Evolutionary conservation across 2,113 vertebrate genomes (phyloP).

Genomic region (Apeltes quadracus): DNA sequence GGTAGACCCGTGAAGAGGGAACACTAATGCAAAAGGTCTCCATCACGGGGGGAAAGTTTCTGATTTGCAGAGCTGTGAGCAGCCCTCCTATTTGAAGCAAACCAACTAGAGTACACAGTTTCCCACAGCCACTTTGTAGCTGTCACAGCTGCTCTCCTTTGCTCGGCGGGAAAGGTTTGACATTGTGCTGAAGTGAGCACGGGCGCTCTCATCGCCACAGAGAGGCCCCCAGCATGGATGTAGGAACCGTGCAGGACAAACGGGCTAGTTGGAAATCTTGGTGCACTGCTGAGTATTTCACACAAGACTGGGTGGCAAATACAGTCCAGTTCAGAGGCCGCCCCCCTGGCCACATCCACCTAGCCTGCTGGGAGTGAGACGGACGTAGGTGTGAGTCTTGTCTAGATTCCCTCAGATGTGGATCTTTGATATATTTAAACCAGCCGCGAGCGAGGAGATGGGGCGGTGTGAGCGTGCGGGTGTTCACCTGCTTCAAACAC

Average conservation of each 20-base stretch:
- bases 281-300: slow-evolving; percentile 52
- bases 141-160: slow-evolving; percentile 66
- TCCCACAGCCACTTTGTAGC: slow-evolving; percentile 74
- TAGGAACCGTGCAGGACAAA: slow-evolving; percentile 54
- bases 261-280: slow-evolving; percentile 50
- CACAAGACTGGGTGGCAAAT: slow-evolving; percentile 56
- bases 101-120: slow-evolving; percentile 70
- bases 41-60: slow-evolving; percentile 63
- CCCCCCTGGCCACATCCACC: slow-evolving; percentile 45
- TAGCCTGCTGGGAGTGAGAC: slow-evolving; percentile 56
- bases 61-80: slow-evolving; percentile 64
- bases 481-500: slow-evolving; percentile 73
- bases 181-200: slow-evolving; percentile 68
- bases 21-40: slow-evolving; percentile 61
- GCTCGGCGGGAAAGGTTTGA: slow-evolving; percentile 55
- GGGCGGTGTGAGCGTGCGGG: slow-evolving; percentile 63
- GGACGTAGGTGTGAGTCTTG: slow-evolving; percentile 67
- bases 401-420: slow-evolving; percentile 63
- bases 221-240: slow-evolving; percentile 63
- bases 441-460: slow-evolving; percentile 57
- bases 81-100: slow-evolving; percentile 66
- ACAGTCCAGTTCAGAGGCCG: slow-evolving; percentile 36
- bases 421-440: slow-evolving; percentile 72
- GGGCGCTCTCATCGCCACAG: slow-evolving; percentile 46
- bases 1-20: slow-evolving; percentile 52